Base-by-base conservation (phyloP, 2,888 invertebrate species). In the Eremobia ochroleuca region DNA sequence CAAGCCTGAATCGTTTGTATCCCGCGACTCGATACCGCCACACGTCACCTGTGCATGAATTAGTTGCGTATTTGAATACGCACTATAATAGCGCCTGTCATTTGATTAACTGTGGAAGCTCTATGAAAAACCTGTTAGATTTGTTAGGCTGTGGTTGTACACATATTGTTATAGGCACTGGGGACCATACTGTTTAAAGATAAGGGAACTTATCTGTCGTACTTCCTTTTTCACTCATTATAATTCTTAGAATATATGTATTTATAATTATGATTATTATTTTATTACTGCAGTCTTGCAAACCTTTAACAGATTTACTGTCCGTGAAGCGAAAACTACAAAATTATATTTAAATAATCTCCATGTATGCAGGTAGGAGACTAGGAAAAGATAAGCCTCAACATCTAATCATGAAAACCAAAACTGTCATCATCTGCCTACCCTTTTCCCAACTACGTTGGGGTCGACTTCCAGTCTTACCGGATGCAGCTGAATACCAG, bases 1-100 rank as follows among this genome's bases (percentile, higher is more conserved):
- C 40, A 25, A 28, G 59, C 52, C n/a, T 58, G 61, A 37, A 58
- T 43, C 25, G 40, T 37, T 81, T 15, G 67, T 85, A 71, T 52
- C 2, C 40, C 2, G 34, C 28, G 40, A 43, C 67, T 76, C 59
- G 82, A 81, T 77, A 78, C 79, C 71, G 85, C 82, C 71, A 76
- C 76, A 40, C 55, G 71, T 82, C 82, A 68, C 64, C 71, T 68
- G 82, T 59, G 82, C 67, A 28, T 76, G 76, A 82, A 85, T 82
- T 82, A 85, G n/a, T 82, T 21, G n/a, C 31, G 64, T 55, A 82
- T 76, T 82, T 72, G 71, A 82, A 82, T 82, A 58, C 67, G 82
- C 37, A 49, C 31, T 68, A 52, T 85, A 85, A 75, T 75, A 68
- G 59, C 37, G 61, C 76, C 70, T 75, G 82, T 68, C 59, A 58